phyloP scores from a whole-genome alignment of 2,888 invertebrate species.

The Ptycholaimellus sp. region DNA sequence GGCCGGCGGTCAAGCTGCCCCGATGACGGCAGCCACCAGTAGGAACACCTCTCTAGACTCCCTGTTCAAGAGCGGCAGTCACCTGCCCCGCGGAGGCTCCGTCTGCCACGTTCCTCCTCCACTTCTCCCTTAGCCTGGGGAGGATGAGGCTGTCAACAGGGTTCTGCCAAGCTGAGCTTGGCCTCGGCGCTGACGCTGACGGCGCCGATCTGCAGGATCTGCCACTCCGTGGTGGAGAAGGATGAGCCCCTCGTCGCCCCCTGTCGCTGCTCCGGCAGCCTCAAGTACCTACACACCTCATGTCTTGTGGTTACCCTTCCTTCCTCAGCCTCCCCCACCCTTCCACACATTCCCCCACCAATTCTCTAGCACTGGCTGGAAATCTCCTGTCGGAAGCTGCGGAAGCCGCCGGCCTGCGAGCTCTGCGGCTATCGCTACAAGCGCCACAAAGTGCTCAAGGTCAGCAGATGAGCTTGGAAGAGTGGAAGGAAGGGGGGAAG shows the following conservation, averaged over 20 bases:
- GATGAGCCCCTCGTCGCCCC: constrained; percentile 3
- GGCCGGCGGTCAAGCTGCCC: no score
- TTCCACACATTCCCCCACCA: background rate
- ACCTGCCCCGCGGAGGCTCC: no score
- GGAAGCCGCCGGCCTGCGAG: constrained; percentile 33
- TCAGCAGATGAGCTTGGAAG: constrained; percentile 9
- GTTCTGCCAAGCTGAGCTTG: no score
- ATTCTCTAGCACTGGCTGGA: constrained; percentile 34
- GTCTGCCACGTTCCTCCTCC: no score
- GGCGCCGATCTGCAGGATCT: constrained; percentile 6
- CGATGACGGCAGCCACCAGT: no score
- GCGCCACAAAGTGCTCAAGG: constrained; percentile 33
- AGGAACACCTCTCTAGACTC: no score
- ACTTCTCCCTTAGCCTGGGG: no score
- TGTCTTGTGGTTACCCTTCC: constrained; percentile 3
- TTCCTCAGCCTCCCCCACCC: background rate
- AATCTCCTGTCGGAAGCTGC: constrained; percentile 29
- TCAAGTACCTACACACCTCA: constrained; percentile 3
- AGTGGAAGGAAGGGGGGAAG: background rate
- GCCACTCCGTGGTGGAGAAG: constrained; percentile 2
- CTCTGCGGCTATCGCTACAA: constrained; percentile 34
- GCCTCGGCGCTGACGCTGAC: background rate
- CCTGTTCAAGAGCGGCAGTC: no score
- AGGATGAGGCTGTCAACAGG: no score
- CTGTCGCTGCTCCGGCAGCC: constrained; percentile 5